phyloP scores from a whole-genome alignment of 2,113 vertebrate genomes.

The Miniopterus natalensis region DNA sequence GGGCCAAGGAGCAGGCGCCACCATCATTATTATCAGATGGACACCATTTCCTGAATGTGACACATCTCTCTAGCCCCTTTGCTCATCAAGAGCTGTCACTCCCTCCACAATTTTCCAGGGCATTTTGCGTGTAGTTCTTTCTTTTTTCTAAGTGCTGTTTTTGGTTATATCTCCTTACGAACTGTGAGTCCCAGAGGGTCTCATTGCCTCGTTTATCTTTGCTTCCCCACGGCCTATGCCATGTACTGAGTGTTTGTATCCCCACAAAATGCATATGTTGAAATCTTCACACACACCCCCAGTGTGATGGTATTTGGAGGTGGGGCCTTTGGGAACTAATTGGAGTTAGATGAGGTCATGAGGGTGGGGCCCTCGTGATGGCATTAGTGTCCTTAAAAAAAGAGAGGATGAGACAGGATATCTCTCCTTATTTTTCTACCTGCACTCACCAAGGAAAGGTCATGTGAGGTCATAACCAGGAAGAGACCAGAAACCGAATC shows the following conservation, averaged over 20 bases:
- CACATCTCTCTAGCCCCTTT: not conserved
- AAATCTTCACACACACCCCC: not conserved
- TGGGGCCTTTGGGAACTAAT: not conserved
- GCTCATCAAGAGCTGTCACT: not conserved
- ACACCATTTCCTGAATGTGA: rapidly evolving
- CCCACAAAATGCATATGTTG: not conserved
- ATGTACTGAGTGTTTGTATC: not conserved
- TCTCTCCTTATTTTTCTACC: not conserved
- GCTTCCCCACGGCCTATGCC: not conserved
- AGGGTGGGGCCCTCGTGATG: not conserved
- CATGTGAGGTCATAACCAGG: not conserved
- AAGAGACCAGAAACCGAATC: not conserved
- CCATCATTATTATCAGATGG: rapidly evolving
- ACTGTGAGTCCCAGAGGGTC: not conserved
- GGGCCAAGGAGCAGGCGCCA: rapidly evolving
- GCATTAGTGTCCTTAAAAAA: not conserved
- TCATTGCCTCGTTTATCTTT: not conserved
- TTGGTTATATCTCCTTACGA: not conserved
- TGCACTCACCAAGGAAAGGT: not conserved
- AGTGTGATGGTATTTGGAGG: not conserved
- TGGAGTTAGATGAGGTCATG: not conserved
- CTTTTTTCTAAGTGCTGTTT: not conserved
- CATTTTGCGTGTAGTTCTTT: not conserved
- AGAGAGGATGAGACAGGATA: not conserved
- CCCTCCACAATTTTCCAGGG: not conserved